Conservation (phyloP, 2,113 vertebrate genomes). For the Tachysurus vachellii region DNA sequence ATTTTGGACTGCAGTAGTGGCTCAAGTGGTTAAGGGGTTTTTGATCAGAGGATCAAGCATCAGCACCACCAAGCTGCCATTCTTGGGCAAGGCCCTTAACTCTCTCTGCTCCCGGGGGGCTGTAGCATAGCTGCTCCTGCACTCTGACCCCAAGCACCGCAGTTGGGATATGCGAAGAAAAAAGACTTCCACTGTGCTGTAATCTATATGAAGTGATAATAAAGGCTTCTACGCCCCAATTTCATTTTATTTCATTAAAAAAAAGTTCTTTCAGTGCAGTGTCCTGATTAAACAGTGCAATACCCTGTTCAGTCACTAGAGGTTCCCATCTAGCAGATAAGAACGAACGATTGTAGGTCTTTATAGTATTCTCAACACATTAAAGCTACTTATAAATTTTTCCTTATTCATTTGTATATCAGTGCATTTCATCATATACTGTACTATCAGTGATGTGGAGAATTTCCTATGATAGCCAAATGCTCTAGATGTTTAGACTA, state of each 20-base stretch:
- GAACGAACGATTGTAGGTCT: background rate
- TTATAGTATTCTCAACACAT: too few species aligned
- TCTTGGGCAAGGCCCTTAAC: too few species aligned
- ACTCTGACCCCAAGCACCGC: too few species aligned
- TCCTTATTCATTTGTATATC: background rate
- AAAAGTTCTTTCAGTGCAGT: background rate
- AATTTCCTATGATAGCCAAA: background rate
- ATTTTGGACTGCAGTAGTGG: background rate
- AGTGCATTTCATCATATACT: background rate
- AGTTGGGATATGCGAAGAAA: too few species aligned
- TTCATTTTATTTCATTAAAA: background rate
- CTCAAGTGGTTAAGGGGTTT: too few species aligned
- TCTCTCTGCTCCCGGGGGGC: too few species aligned
- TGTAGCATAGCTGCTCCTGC: too few species aligned
- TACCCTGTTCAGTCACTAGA: conserved; percentile 10
- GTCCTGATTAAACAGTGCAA: background rate
- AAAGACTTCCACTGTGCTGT: too few species aligned
- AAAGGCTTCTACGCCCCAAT: too few species aligned
- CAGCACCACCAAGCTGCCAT: too few species aligned
- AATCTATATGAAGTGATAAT: too few species aligned
- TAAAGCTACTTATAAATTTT: background rate
- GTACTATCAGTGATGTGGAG: background rate
- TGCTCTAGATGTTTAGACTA: background rate
- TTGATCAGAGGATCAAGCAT: too few species aligned
- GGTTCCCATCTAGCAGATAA: background rate